These are phyloP conservation scores for Noctua janthe DNA, from an alignment of 2,888 invertebrate genomes.

Conservation along the genomic window DNA sequence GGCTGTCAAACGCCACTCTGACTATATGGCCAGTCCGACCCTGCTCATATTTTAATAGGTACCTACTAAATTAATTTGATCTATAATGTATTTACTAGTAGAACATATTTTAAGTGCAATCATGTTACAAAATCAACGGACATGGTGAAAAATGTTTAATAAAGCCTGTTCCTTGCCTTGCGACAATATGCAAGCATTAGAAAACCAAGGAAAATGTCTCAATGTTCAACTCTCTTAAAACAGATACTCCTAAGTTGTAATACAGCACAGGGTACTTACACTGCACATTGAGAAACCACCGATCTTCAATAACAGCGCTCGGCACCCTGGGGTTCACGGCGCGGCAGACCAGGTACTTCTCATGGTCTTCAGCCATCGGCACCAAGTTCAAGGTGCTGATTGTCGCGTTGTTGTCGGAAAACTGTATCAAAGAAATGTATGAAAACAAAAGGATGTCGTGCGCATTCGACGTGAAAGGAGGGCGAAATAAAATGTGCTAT, in stretches of 20 bases:
- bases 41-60: no score
- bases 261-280: neutral
- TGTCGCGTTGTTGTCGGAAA: conserved; percentile 94
- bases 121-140: no score
- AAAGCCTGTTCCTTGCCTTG: no score
- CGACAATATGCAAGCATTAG: no score
- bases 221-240: neutral
- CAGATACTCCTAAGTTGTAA: neutral
- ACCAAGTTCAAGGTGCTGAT: conserved; percentile 94
- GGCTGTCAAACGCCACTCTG: no score
- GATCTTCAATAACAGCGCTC: conserved; percentile 94
- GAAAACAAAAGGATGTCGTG: neutral
- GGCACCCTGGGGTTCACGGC: conserved; percentile 94
- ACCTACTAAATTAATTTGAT: neutral
- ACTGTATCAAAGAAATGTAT: conserved; percentile 76
- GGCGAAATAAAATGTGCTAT: neutral
- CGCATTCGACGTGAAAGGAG: neutral
- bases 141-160: no score
- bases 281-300: conserved; percentile 94
- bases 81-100: neutral
- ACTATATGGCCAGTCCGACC: no score
- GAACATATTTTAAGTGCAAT: neutral
- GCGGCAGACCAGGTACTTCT: conserved; percentile 94
- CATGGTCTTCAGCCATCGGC: conserved; percentile 95
- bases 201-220: neutral